Percentiles rank a stretch among this genome's conserved stretches.
Evolutionary conservation across 2,888 invertebrate species (phyloP).

Genomic region (Apamea anceps): DNA sequence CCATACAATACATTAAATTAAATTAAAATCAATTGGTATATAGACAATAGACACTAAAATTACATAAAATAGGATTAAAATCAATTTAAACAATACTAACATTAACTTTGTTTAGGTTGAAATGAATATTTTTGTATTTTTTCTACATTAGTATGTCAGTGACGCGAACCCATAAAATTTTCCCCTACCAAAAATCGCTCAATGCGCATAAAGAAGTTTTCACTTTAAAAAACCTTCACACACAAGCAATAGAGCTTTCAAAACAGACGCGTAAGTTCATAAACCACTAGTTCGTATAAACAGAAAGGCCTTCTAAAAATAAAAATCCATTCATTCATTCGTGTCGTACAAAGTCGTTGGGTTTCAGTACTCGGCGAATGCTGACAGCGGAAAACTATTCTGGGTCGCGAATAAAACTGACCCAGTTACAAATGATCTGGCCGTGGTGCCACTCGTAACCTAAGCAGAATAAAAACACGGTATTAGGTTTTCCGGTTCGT

Average conservation of each 20-base stretch:
- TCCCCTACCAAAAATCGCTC: not conserved
- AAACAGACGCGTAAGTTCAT: constrained; percentile 41
- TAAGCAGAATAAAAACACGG: constrained; percentile 66
- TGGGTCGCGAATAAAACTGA: constrained; percentile 82
- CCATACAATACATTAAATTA: too few species aligned
- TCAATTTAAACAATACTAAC: too few species aligned
- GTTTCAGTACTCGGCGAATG: constrained; percentile 72
- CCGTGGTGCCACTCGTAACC: constrained; percentile 67
- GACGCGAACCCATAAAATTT: not conserved
- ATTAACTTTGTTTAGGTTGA: too few species aligned
- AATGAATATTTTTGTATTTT: too few species aligned
- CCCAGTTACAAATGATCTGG: constrained; percentile 83
- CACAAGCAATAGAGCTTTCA: constrained; percentile 19
- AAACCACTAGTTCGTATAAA: constrained; percentile 59
- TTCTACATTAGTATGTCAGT: not conserved
- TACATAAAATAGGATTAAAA: too few species aligned
- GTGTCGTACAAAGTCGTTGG: constrained; percentile 70
- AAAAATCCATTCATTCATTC: constrained; percentile 74
- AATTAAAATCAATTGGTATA: too few species aligned
- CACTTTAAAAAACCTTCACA: not conserved
- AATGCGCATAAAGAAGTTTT: not conserved
- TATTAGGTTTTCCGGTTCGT: constrained; percentile 42
- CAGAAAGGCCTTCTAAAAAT: constrained; percentile 70
- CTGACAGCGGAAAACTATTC: constrained; percentile 78
- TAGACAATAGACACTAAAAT: too few species aligned